phyloP scores from a whole-genome alignment of 2,797 vertebrate species.

The Oryzias sinensis region DNA sequence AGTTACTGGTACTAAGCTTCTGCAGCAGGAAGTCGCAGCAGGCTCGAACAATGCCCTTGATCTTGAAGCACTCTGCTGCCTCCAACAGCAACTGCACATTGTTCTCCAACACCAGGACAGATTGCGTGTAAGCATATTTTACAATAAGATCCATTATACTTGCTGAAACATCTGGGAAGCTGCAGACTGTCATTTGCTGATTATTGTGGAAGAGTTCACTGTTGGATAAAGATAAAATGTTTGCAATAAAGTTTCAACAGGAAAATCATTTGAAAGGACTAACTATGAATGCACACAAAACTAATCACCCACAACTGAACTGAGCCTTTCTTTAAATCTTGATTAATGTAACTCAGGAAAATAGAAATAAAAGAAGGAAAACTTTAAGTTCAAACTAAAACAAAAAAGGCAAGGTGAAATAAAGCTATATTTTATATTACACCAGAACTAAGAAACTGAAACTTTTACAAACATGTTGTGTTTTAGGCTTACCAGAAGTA shows the following conservation, averaged over 20 bases:
- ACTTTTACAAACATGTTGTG: no score
- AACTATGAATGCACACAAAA: no score
- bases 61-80: not conserved
- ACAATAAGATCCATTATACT: slow-evolving; percentile 13
- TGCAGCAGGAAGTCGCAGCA: slow-evolving; percentile 17
- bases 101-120: slow-evolving; percentile 12
- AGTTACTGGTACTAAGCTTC: slow-evolving; percentile 10
- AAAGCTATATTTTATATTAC: no score
- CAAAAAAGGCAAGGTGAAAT: no score
- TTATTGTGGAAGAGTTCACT: slow-evolving; percentile 20
- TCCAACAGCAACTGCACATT: slow-evolving; percentile 21
- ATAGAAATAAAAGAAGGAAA: no score
- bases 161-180: slow-evolving; percentile 8
- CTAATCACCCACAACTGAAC: no score
- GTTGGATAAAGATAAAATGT: slow-evolving; percentile 1
- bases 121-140: slow-evolving; percentile 19
- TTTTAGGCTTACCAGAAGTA: slow-evolving; percentile 22
- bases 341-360: no score
- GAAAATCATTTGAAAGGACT: no score
- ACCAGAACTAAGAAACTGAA: no score
- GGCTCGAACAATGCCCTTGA: not conserved
- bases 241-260: not conserved
- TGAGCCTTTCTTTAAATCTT: no score
- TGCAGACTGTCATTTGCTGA: not conserved
- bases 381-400: no score